Percentiles rank a stretch among this genome's conserved stretches.
These are phyloP conservation scores for Periophthalmus modestus DNA, from an alignment of 2,113 vertebrate genomes.

Conservation along the genomic window DNA sequence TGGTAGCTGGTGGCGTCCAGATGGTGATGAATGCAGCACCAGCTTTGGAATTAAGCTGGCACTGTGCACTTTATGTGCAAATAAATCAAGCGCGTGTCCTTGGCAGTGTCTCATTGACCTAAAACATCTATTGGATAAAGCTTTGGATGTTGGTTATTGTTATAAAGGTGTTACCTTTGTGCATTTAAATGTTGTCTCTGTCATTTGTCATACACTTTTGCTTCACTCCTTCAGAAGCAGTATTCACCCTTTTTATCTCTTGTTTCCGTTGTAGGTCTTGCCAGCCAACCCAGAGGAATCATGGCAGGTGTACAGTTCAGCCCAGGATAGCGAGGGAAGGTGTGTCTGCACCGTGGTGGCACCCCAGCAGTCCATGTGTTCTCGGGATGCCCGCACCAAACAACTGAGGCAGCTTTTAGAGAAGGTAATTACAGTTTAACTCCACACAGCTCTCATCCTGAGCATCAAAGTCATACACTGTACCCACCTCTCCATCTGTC, in stretches of 20 bases:
- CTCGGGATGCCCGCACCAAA: constrained; percentile 94
- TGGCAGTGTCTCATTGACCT: constrained; percentile 2
- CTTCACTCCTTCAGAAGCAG: background rate
- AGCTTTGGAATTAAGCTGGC: constrained; percentile 15
- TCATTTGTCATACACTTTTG: background rate
- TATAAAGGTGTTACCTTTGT: background rate
- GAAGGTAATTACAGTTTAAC: constrained; percentile 83
- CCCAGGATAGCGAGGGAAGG: constrained; percentile 96
- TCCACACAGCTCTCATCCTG: constrained; percentile 3
- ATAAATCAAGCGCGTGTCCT: background rate
- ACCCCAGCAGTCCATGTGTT: constrained; percentile 98
- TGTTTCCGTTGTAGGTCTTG: constrained; percentile 80
- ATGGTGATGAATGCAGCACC: constrained; percentile 38
- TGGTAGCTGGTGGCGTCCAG: constrained; percentile 33
- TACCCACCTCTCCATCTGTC: background rate
- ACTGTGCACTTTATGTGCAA: background rate
- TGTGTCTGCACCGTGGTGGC: constrained; percentile 99
- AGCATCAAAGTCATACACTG: background rate
- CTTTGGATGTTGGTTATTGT: background rate
- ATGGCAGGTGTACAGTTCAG: constrained; percentile 99
- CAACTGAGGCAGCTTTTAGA: constrained; percentile 98
- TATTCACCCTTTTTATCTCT: background rate
- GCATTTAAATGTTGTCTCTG: background rate
- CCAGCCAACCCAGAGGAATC: constrained; percentile 96
- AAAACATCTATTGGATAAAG: background rate